These are phyloP conservation scores for Lichenostomus cassidix DNA, from an alignment of 2,113 vertebrate species.

Conservation along the genomic window DNA sequence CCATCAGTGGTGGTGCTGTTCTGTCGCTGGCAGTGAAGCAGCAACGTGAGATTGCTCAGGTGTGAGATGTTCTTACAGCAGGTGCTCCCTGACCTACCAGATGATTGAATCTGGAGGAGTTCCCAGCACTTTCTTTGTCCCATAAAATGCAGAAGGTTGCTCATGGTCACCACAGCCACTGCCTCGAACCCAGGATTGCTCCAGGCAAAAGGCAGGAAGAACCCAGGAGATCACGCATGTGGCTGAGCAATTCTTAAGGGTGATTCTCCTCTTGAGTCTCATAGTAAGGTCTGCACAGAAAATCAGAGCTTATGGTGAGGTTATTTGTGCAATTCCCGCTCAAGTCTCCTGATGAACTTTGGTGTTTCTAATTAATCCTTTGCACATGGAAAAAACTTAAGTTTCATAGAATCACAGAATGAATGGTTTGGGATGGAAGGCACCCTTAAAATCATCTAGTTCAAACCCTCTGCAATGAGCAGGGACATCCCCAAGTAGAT, in stretches of 20 bases:
- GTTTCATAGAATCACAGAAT: not conserved
- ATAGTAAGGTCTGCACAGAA: not conserved
- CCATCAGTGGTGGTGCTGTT: not conserved
- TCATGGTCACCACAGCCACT: not conserved
- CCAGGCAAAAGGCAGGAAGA: not conserved
- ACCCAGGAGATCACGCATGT: accelerated
- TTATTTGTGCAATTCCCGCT: not conserved
- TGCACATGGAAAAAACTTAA: not conserved
- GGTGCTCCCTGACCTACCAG: not conserved
- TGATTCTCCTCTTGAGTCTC: not conserved
- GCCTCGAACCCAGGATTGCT: not conserved
- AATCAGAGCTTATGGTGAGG: not conserved
- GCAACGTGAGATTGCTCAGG: accelerated
- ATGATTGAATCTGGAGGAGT: not conserved
- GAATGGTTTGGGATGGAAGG: not conserved
- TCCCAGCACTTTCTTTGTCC: not conserved
- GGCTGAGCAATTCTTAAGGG: not conserved
- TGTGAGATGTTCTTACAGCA: accelerated
- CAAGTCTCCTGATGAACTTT: not conserved
- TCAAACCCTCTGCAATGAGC: not conserved
- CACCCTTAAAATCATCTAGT: not conserved
- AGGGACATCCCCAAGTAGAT: not conserved
- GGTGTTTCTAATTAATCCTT: not conserved
- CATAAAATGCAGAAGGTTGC: not conserved
- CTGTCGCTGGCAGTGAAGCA: accelerated